A percentile compares a stretch with the other conserved stretches of the same genome.
Evolutionary conservation across 2,797 vertebrate species (phyloP).

Genomic region (Enteromius mattozi): DNA sequence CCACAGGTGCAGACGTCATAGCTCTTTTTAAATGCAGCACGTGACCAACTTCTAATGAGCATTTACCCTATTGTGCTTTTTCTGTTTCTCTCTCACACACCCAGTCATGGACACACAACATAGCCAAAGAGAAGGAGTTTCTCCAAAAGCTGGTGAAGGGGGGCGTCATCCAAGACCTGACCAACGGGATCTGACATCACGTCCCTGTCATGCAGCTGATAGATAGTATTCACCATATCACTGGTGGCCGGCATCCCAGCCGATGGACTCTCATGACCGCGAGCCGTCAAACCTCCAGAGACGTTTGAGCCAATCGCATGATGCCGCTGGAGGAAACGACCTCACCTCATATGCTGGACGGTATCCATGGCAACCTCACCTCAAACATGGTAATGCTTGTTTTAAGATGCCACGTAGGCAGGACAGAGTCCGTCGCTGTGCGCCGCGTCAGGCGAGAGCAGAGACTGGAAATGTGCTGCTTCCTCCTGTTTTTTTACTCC

Average conservation of each 20-base stretch:
- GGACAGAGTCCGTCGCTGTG: background rate
- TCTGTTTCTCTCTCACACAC: conserved; percentile 32
- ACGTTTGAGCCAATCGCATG: background rate
- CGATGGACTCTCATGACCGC: background rate
- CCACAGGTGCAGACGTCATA: conserved; percentile 1
- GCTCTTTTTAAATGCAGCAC: background rate
- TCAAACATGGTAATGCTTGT: conserved; percentile 7
- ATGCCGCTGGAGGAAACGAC: background rate
- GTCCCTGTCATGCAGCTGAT: background rate
- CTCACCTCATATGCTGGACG: background rate
- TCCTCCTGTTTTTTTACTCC: conserved; percentile 4
- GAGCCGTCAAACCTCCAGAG: background rate
- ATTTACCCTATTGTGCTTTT: background rate
- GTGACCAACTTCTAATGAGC: background rate
- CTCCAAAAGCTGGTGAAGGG: conserved; percentile 88
- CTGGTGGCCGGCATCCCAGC: background rate
- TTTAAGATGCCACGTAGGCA: background rate
- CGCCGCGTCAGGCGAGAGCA: background rate
- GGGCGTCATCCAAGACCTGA: conserved; percentile 86
- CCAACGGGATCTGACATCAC: conserved; percentile 83
- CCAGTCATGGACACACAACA: conserved; percentile 95
- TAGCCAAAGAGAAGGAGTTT: conserved; percentile 90
- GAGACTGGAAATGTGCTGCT: conserved; percentile 5
- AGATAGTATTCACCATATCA: background rate
- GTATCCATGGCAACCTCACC: conserved; percentile 1